Percentiles rank a stretch among this genome's conserved stretches.
Conservation (phyloP, 2,113 vertebrate genomes). For the Lepus europaeus region DNA sequence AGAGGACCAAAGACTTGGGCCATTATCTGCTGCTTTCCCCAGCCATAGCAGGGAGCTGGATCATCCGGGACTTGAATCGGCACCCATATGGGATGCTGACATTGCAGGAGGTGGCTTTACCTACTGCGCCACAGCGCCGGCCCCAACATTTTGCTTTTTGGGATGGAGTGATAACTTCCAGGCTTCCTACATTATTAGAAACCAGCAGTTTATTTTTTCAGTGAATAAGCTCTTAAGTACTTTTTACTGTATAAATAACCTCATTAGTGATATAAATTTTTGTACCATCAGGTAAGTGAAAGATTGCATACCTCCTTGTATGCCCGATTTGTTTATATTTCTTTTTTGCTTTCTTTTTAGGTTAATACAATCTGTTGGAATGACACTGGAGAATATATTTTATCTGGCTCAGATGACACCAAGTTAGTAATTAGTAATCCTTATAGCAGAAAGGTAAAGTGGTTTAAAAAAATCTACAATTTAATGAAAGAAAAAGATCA, state of each 20-base stretch:
- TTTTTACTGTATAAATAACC: not conserved
- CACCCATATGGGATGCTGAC: too few species aligned
- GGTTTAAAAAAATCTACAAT: slow-evolving; percentile 39
- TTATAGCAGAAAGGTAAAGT: slow-evolving; percentile 97
- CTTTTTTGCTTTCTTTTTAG: slow-evolving; percentile 84
- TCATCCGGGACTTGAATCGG: too few species aligned
- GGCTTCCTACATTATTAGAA: not conserved
- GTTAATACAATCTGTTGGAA: slow-evolving; percentile 99
- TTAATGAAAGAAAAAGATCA: slow-evolving; percentile 28
- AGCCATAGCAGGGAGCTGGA: too few species aligned
- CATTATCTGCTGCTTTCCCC: too few species aligned
- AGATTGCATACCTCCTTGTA: slow-evolving; percentile 14
- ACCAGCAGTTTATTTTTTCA: not conserved
- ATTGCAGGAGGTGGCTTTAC: too few species aligned
- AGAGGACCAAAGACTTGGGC: too few species aligned
- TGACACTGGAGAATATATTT: slow-evolving; percentile 97
- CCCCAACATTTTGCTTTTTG: not conserved
- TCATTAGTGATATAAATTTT: slow-evolving; percentile 12
- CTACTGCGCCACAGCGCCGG: too few species aligned
- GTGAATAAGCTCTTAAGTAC: not conserved
- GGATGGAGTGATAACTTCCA: not conserved
- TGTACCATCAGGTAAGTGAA: slow-evolving; percentile 43
- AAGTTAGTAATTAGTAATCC: slow-evolving; percentile 97
- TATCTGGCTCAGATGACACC: slow-evolving; percentile 98
- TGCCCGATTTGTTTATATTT: slow-evolving; percentile 60